Base-by-base conservation (phyloP, 2,888 invertebrate species). In the Phrixothrix hirtus region DNA sequence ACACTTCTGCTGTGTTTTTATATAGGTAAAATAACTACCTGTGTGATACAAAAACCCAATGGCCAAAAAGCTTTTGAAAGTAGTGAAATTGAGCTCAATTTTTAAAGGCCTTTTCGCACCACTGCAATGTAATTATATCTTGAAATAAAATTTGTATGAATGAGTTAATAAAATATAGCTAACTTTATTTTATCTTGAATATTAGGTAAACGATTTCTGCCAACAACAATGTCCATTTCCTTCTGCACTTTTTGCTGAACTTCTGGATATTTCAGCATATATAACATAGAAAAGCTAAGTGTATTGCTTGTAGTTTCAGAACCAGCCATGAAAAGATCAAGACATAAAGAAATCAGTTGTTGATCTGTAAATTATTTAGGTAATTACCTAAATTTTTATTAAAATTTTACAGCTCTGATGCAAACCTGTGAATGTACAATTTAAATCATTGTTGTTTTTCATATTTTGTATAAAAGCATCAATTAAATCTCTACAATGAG, bases 281-380 rank as follows among this genome's bases (percentile, higher is more conserved):
- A 79, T 1, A 86, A 74, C 1, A 87, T 71, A 45, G 82, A 77
- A 63, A 82, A 84, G 1, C 81, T 79, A 6, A 84, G 73, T 0
- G 85, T 83, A 64, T 84, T 85, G 57, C 82, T 82, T 0, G 86
- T 86, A 0, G 87, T 88, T 71, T 88, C 86, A 5, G 83, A 80
- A 1, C 87, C 87, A 3, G 86, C 87, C 75, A 87, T 81, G 15
- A 88, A 81, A 46, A 88, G 72, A 63, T 88, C 87, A 62, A 85
- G 67, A 62, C 86, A 85, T 1, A 86, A 29, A 0, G 74, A 69
- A 47, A 75, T 62, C 9, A 76, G 54, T 59, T 76, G 76, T 38
- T 75, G 70, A 49, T 72, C 74, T 70, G 55, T 35, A 68, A 51
- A 6, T 10, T 6, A 32, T n/a, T n/a, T n/a, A n/a, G n/a, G n/a